These are phyloP conservation scores for Pomatostomus ruficeps DNA, from an alignment of 2,113 vertebrate genomes.

Conservation along the genomic window DNA sequence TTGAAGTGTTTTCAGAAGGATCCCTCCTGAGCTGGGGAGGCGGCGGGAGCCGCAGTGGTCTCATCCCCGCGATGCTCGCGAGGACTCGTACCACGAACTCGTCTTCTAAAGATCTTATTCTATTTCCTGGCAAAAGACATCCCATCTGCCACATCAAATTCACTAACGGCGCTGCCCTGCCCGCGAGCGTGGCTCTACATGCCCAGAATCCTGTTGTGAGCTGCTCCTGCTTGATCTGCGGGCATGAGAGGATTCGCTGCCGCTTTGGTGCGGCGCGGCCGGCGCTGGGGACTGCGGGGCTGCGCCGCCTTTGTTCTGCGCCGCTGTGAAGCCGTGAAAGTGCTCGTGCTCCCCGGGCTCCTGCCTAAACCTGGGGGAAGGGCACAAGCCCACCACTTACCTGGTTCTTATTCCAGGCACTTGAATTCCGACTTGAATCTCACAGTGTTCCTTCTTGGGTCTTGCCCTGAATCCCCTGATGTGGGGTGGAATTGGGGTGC, in stretches of 20 bases:
- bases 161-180: background rate
- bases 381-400: background rate
- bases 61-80: background rate
- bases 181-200: background rate
- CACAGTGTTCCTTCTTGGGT: background rate
- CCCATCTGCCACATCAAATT: background rate
- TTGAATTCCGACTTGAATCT: background rate
- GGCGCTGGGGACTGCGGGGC: background rate
- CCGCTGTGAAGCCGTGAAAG: fast-evolving
- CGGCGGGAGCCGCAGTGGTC: background rate
- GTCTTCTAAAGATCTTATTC: background rate
- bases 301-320: background rate
- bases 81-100: background rate
- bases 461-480: background rate
- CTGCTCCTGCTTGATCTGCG: background rate
- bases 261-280: background rate
- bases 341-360: background rate
- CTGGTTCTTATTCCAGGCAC: background rate
- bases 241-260: background rate
- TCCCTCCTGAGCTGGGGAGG: background rate
- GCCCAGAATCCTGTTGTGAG: background rate
- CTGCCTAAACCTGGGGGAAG: background rate
- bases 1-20: background rate
- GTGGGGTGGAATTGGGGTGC: background rate
- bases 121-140: background rate